Base-by-base conservation (phyloP, 53 echinoderm and acorn worm species). In the Henricia sp. region DNA sequence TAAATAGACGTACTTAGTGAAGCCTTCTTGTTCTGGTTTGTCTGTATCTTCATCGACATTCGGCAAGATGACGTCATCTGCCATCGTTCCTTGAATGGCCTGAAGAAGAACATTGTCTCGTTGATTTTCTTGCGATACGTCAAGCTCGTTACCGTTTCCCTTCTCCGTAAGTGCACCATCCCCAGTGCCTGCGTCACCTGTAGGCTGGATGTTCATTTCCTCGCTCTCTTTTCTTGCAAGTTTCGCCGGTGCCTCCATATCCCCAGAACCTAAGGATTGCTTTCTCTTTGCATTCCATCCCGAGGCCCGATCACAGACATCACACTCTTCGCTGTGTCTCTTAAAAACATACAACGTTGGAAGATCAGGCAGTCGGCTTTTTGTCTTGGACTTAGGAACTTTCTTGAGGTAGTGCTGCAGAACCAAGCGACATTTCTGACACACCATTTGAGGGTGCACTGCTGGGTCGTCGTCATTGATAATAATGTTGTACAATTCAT, bases 1-100 rank as follows among this genome's bases (percentile, higher is more conserved):
- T 5, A 80, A 64, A 64, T 80, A 80, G 48, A 80, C 80, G 29
- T 80, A 80, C 44, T 80, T 80, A n/a, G 80, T 80, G 34, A 80
- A 80, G n/a, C 80, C 80, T 10, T 80, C 80, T 26, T 65, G 80
- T 46, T 80, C 80, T 29, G 77, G 42, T 42, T 57, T 55, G 2
- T 80, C 80, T 17, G 64, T n/a, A 6, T 19, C 29, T 46, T 80
- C 80, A 6, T 80, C 63, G 0, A 50, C 1, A 34, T 63, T 63
- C 3, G 28, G 63, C 24, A 48, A 27, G 4, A 53, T 41, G n/a
- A 50, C 25, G 20, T 80, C 48, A 32, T 63, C 80, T 6, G 14
- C 65, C 11, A 80, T 64, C 10, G 65, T 36, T 30, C 64, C 64
- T 27, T 80, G 80, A 21, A 80, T 42, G 29, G 80, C 80, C 46